These are phyloP conservation scores for Passer montanus DNA, from an alignment of 2,113 vertebrate genomes.

Conservation along the genomic window DNA sequence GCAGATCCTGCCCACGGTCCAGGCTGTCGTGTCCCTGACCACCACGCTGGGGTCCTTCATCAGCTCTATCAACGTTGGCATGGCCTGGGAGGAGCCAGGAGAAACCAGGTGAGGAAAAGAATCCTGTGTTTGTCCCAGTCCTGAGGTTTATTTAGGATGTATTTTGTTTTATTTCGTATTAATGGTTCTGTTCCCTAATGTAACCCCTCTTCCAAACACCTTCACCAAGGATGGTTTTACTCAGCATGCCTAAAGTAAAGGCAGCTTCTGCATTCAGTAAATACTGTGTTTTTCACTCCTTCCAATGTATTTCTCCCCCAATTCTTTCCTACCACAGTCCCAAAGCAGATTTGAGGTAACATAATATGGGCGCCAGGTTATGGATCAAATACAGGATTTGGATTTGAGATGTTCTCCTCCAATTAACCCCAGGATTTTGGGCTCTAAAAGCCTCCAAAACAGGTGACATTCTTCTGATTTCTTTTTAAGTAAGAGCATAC, in stretches of 20 bases:
- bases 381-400: background rate
- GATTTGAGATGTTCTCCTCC: background rate
- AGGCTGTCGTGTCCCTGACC: conserved; percentile 95
- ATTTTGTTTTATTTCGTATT: background rate
- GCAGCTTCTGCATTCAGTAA: background rate
- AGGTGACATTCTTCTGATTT: background rate
- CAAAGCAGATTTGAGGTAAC: background rate
- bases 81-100: background rate
- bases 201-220: accelerated
- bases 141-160: accelerated
- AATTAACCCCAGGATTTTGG: background rate
- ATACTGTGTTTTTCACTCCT: background rate
- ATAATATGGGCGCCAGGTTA: background rate
- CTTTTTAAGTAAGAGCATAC: background rate
- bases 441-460: background rate
- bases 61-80: conserved; percentile 93
- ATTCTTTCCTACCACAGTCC: background rate
- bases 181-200: background rate
- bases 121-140: accelerated
- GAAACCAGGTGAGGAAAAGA: background rate
- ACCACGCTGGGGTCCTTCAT: conserved; percentile 98
- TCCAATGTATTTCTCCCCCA: background rate
- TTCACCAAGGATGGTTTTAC: background rate
- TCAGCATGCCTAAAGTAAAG: background rate
- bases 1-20: conserved; percentile 96